A percentile compares a stretch with the other conserved stretches of the same genome.
These are phyloP conservation scores for Oreocharis arfaki DNA, from an alignment of 2,113 vertebrate genomes.

Conservation along the genomic window DNA sequence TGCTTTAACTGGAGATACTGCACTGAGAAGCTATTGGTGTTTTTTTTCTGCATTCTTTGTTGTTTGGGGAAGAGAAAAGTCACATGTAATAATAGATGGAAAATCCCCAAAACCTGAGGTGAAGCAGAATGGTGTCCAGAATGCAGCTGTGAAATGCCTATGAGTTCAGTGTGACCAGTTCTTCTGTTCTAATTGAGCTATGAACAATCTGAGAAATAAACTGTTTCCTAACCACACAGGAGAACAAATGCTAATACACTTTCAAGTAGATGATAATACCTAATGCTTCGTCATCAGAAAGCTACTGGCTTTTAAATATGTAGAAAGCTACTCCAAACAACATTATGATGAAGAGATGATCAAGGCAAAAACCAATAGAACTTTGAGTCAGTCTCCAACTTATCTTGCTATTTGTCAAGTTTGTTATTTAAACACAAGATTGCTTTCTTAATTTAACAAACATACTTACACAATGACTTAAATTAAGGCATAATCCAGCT, in stretches of 20 bases:
- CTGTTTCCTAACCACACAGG: background rate
- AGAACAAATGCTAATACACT: background rate
- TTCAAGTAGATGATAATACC: background rate
- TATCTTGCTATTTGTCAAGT: background rate
- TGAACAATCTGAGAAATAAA: background rate
- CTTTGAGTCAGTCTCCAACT: background rate
- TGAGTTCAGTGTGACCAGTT: background rate
- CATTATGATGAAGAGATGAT: background rate
- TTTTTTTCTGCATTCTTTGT: background rate
- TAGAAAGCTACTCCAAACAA: conserved; percentile 26
- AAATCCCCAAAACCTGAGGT: background rate
- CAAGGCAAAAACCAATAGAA: background rate
- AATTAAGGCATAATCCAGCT: conserved; percentile 40
- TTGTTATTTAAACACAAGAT: background rate
- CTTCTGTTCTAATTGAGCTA: background rate
- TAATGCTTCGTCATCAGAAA: background rate
- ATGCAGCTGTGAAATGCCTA: background rate
- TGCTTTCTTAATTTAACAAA: background rate
- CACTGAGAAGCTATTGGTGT: background rate
- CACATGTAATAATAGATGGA: background rate
- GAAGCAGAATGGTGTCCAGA: background rate
- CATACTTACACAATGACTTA: conserved; percentile 38
- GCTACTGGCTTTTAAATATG: background rate
- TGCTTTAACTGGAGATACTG: background rate
- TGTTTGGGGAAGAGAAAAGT: background rate